These are phyloP conservation scores for Blomia tropicalis DNA, from an alignment of 2,888 invertebrate genomes.

Conservation along the genomic window DNA sequence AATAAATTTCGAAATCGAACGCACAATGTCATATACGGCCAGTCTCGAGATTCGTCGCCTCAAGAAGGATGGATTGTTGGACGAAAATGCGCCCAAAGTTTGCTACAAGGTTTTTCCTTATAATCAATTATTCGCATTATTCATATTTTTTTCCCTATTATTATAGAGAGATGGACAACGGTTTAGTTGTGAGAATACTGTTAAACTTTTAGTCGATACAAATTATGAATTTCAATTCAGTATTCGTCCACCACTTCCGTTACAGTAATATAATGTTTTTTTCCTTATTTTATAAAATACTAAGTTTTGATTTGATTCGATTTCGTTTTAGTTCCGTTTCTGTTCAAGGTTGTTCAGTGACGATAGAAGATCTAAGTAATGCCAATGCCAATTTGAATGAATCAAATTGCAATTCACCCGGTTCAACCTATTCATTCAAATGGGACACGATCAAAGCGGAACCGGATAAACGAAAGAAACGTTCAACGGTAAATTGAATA, in stretches of 20 bases:
- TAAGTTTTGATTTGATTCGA: too few relatives aligned
- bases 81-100: constrained; percentile 24
- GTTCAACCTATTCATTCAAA: constrained; percentile 28
- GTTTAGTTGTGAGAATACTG: constrained; percentile 43
- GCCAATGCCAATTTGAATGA: constrained; percentile 12
- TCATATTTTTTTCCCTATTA: neutral
- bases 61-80: constrained; percentile 2
- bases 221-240: constrained; percentile 42
- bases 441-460: constrained; percentile 25
- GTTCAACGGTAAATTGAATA: constrained; percentile 15
- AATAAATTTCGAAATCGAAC: too few relatives aligned
- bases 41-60: constrained; percentile 1
- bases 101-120: constrained; percentile 26
- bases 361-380: constrained; percentile 21
- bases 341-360: constrained; percentile 21
- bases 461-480: constrained; percentile 26
- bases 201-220: constrained; percentile 43
- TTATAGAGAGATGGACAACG: constrained; percentile 41
- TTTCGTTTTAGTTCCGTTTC: constrained; percentile 9
- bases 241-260: constrained; percentile 42
- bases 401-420: neutral
- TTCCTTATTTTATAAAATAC: too few relatives aligned
- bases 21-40: neutral
- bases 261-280: too few relatives aligned
- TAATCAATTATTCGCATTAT: neutral